Base-by-base conservation (phyloP, 1,140 invertebrate species). In the Drosophila pruinosa region DNA sequence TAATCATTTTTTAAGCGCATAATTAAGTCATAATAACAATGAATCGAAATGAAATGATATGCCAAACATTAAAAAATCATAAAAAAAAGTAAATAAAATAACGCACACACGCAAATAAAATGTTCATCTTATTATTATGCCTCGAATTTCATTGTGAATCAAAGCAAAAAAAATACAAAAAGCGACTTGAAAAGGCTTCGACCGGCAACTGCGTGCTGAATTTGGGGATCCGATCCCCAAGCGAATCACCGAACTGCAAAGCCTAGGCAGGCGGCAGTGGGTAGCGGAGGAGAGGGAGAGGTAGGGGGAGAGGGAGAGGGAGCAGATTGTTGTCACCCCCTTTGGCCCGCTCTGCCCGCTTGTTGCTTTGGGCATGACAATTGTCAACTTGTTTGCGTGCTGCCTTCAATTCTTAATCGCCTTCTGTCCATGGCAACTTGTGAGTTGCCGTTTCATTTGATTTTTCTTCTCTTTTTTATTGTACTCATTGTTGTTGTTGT, bases 91-190 rank as follows among this genome's bases (percentile, higher is more conserved):
- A 59, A 58, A 59, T 68, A 67, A 67, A 28, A 65, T 31, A 36
- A 61, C 24, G 26, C 24, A 52, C 47, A 53, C 15, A 45, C 58
- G 50, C 76, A 73, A 76, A 80, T 77, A 85, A 86, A 86, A 81
- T 86, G 74, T 88, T 86, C 81, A 81, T 86, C 82, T 86, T 81
- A 88, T 86, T 86, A 86, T 86, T 78, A 75, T 86, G 82, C 59
- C 64, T 74, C 59, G 75, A 59, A 86, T 77, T 86, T 85, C 81
- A 76, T 75, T 75, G 74, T 83, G 72, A 82, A 82, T 82, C 78
- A 82, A 82, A 82, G 79, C 75, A 50, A 28, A 50, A 31, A 50
- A 7, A 24, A 31, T 17, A 31, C 26, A 50, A 48, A 50, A 62
- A 52, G 69, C 31, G n/a, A 76, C 73, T 76, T 76, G 70, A 76